Base-by-base conservation (phyloP, 2,113 vertebrate genomes). In the Phainopepla nitens region DNA sequence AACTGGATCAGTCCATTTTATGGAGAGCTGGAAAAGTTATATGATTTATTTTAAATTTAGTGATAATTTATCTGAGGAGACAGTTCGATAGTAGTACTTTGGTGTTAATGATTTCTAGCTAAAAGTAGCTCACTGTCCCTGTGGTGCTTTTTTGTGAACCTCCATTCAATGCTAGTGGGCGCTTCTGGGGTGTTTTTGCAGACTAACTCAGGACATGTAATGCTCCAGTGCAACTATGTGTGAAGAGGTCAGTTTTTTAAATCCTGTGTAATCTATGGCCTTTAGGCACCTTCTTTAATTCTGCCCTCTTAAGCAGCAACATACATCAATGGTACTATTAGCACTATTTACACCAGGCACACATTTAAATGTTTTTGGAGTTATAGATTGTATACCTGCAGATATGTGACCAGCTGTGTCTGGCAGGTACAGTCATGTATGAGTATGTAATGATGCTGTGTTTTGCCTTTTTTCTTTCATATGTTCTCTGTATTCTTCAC, bases 51-150 rank as follows among this genome's bases (percentile, higher is more conserved):
- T 89, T 42, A 15, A 87, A 93, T 76, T 39, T 58, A 65, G 7
- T 21, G 11, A 58, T 51, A 71, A 88, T 33, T 29, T 70, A 24
- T 33, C 39, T 57, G n/a, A 66, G 39, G 31, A 81, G 15, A 33
- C 10, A 71, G 28, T 29, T 25, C 71, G 23, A 31, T 5, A 33
- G 17, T 5, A 51, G 33, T 19, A 22, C 42, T 88, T 66, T 13
- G 4, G 3, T 49, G 82, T 82, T 64, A 60, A 60, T 41, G 31
- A 72, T 61, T 76, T 60, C 44, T 27, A 68, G 11, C 24, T 76
- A 41, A 56, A 78, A 68, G 27, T 47, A 86, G 3, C 21, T 70
- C 0, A 0, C 14, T 58, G 24, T 33, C 21, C 24, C 33, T 31
- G 2, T 24, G 27, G 51, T 42, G 15, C 8, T 78, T 66, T 66